Evolutionary conservation across 92 coral and sea anemone species (phyloP).

Genomic region (Metridium senile): DNA sequence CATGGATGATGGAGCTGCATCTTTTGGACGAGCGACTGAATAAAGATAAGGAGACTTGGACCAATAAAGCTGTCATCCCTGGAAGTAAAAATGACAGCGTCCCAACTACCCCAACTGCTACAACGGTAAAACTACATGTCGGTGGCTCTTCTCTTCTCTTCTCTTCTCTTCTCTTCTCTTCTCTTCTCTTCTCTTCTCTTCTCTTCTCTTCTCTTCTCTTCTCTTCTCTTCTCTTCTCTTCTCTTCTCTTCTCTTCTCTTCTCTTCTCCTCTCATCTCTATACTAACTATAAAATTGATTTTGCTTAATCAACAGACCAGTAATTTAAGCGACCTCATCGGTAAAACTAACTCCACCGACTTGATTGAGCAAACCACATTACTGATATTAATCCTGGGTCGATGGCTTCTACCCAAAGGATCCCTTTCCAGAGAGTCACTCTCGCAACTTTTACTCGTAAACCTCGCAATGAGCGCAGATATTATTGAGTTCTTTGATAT

Average conservation of each 20-base stretch:
- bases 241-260: neutral
- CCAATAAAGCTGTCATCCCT: neutral
- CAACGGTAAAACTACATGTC: neutral
- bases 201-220: neutral
- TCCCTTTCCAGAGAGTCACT: slow-evolving; percentile 89
- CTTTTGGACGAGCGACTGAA: slow-evolving; percentile 36
- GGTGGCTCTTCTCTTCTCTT: neutral
- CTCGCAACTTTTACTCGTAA: slow-evolving; percentile 89
- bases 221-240: neutral
- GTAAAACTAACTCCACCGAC: slow-evolving; percentile 72
- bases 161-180: neutral
- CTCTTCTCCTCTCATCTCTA: neutral
- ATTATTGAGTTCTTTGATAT: slow-evolving; percentile 97
- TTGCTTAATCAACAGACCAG: neutral
- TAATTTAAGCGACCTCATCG: slow-evolving; percentile 7
- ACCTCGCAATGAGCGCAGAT: slow-evolving; percentile 96
- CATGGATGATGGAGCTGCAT: slow-evolving; percentile 88
- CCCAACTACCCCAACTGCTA: neutral
- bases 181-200: neutral
- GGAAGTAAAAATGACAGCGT: neutral
- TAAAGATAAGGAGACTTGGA: neutral
- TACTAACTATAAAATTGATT: neutral
- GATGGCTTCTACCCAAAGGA: slow-evolving; percentile 94
- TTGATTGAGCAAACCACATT: slow-evolving; percentile 89
- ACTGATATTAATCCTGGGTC: slow-evolving; percentile 89